Base-by-base conservation (phyloP, 1,140 invertebrate genomes). In the Apis dorsata region DNA sequence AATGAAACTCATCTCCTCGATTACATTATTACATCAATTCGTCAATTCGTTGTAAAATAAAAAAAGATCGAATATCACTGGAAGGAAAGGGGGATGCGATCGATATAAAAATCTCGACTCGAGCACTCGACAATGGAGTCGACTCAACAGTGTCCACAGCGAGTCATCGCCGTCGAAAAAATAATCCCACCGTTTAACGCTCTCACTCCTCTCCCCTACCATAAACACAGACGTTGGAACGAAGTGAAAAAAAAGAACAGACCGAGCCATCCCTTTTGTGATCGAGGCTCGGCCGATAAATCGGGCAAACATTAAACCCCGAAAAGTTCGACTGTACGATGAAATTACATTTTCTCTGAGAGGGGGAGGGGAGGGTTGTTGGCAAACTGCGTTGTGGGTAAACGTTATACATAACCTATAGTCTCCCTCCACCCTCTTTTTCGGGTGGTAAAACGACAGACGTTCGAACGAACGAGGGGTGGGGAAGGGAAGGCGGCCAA, bases 261-360 rank as follows among this genome's bases (percentile, higher is more conserved):
- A 63, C 24, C 12, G 17, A 17, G 15, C 4, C 17, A 44, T 19
- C n/a, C 24, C 60, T 21, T 28, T 19, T 34, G 62, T 15, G 63
- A 53, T 55, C n/a, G 55, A 71, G 60, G 55, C 34, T 51, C 28
- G n/a, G 17, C 21, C 19, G 70, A 81, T 81, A 75, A 81, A 75
- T 81, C 60, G 72, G 71, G 72, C 51, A 63, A 66, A 75, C 79
- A 74, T 81, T 81, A 81, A 75, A 75, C 53, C 78, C 62, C 53
- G 28, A 74, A 44, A 81, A 81, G 72, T 74, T 81, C 19, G 53
- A 55, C 34, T 59, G 71, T 28, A 66, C 79, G 79, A 81, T 81
- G 79, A 62, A 81, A 81, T 81, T 81, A 81, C 79, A 81, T 66
- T 81, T 81, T 81, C 79, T 75, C 79, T 24, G 24, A 24, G 24